These are phyloP conservation scores for Leptodactylus fuscus DNA, from an alignment of 2,113 vertebrate genomes.

Conservation along the genomic window DNA sequence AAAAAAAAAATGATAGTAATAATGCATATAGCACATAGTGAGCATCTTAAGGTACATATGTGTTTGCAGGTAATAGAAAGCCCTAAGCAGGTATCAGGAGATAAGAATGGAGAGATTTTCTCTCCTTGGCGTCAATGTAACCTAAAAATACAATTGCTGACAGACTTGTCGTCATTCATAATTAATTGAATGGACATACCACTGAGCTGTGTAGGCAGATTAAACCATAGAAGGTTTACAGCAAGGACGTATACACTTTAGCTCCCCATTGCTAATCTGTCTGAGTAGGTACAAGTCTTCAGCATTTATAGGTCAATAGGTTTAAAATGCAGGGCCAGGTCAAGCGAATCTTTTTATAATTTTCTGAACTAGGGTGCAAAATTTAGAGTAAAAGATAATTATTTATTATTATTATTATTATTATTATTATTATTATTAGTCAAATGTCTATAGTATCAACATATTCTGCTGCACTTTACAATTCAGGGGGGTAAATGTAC, in stretches of 20 bases:
- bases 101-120: slow-evolving; percentile 15
- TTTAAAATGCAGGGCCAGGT: neutral
- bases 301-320: neutral
- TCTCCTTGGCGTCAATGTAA: slow-evolving; percentile 33
- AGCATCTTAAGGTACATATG: neutral
- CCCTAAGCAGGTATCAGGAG: neutral
- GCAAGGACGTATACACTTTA: slow-evolving; percentile 30
- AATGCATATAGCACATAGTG: too few species aligned
- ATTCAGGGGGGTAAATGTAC: too few species aligned
- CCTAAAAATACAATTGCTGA: slow-evolving; percentile 49
- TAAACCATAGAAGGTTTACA: slow-evolving; percentile 35
- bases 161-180: slow-evolving; percentile 51
- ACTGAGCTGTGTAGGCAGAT: slow-evolving; percentile 46
- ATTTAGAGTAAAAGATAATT: too few species aligned
- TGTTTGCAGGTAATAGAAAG: neutral
- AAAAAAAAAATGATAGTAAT: too few species aligned
- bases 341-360: neutral
- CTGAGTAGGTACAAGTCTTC: neutral
- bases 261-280: slow-evolving; percentile 40
- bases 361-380: too few species aligned
- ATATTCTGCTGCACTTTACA: too few species aligned
- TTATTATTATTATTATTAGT: too few species aligned
- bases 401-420: too few species aligned
- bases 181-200: slow-evolving; percentile 37
- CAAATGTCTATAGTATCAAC: too few species aligned